Conservation (phyloP, 2,113 vertebrate species). For the Asarcornis scutulata region DNA sequence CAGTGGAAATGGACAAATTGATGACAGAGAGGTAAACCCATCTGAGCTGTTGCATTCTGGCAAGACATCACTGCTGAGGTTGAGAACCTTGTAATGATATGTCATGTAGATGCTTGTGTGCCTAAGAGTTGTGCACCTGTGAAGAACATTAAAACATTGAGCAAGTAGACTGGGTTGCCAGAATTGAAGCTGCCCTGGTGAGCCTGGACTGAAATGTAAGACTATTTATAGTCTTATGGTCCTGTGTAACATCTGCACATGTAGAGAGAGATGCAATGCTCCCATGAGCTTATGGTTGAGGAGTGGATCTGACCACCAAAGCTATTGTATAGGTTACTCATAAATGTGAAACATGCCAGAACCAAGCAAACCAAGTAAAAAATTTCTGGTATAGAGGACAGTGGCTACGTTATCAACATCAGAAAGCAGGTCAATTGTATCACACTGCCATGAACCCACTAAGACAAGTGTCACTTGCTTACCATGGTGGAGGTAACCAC, state of each 20-base stretch:
- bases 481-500: not conserved
- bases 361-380: not conserved
- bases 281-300: not conserved
- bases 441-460: not conserved
- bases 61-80: not conserved
- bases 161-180: not conserved
- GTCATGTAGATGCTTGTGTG: not conserved
- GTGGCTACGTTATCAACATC: not conserved
- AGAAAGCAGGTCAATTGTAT: not conserved
- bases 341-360: not conserved
- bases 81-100: not conserved
- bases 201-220: no score
- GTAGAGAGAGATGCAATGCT: rapidly evolving
- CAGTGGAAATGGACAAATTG: not conserved
- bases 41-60: not conserved
- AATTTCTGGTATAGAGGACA: not conserved
- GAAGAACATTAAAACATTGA: not conserved
- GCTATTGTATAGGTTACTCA: not conserved
- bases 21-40: not conserved
- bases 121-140: rapidly evolving
- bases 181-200: not conserved
- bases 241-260: not conserved
- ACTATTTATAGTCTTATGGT: no score
- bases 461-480: not conserved
- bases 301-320: not conserved